A percentile compares a stretch with the other conserved stretches of the same genome.
phyloP scores from a whole-genome alignment of 1,140 invertebrate species.

The Sitobion miscanthi region DNA sequence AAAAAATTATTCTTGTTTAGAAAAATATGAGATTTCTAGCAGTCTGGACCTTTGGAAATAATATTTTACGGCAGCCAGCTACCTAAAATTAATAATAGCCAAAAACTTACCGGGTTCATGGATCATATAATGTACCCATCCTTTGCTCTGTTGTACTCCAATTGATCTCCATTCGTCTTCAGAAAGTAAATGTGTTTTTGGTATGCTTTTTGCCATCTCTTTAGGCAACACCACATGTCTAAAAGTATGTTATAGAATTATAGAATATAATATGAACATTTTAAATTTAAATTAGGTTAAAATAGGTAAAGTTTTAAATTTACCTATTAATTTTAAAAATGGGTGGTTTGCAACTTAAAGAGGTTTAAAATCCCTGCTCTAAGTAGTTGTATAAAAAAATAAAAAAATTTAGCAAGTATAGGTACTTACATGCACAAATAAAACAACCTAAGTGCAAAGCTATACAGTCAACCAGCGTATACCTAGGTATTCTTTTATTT shows the following conservation, averaged over 20 bases:
- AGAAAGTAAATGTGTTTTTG: slow-evolving; percentile 88
- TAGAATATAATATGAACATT: neutral
- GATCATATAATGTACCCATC: slow-evolving; percentile 95
- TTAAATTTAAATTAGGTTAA: too few relatives aligned
- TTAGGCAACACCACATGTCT: slow-evolving; percentile 93
- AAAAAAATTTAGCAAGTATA: too few relatives aligned
- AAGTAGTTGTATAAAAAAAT: too few relatives aligned
- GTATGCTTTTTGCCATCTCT: slow-evolving; percentile 87
- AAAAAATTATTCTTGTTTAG: neutral
- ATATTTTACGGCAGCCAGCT: neutral
- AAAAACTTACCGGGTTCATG: slow-evolving; percentile 78
- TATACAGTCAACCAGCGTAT: neutral
- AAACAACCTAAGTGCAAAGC: too few relatives aligned
- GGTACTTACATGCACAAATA: too few relatives aligned
- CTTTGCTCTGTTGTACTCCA: slow-evolving; percentile 91
- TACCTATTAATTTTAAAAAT: too few relatives aligned
- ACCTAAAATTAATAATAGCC: neutral
- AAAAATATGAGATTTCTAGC: neutral
- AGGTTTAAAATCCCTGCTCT: too few relatives aligned
- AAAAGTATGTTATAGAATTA: slow-evolving; percentile 61
- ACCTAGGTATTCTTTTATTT: neutral
- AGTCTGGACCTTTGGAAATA: neutral
- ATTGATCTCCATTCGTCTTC: slow-evolving; percentile 91
- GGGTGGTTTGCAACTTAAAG: too few relatives aligned
- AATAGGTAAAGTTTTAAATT: too few relatives aligned